These are phyloP conservation scores for Lysiphlebus fabarum DNA, from an alignment of 1,140 invertebrate genomes.

Conservation along the genomic window DNA sequence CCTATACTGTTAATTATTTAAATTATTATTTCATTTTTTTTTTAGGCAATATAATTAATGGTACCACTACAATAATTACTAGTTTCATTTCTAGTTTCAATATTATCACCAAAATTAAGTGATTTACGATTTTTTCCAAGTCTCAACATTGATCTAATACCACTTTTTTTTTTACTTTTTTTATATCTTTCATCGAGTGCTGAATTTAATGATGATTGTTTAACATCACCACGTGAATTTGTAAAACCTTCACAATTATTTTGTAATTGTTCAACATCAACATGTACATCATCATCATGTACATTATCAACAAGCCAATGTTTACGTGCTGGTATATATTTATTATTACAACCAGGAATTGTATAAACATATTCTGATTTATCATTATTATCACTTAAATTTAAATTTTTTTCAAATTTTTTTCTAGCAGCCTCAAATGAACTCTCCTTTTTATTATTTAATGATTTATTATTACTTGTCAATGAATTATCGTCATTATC, in stretches of 20 bases:
- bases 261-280: conserved; percentile 47
- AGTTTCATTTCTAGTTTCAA: conserved; percentile 47
- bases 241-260: conserved; percentile 62
- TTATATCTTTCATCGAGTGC: conserved; percentile 65
- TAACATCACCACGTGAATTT: conserved; percentile 62
- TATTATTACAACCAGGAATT: conserved; percentile 49
- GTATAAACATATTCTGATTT: conserved; percentile 47
- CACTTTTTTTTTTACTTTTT: conserved; percentile 67
- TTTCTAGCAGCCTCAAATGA: conserved; percentile 40
- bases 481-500: conserved; percentile 27
- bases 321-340: conserved; percentile 55
- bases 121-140: conserved; percentile 53
- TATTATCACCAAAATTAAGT: conserved; percentile 52
- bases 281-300: conserved; percentile 51
- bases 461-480: conserved; percentile 28
- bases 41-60: conserved; percentile 54
- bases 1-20: neutral
- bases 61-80: conserved; percentile 54
- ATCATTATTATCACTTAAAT: conserved; percentile 30
- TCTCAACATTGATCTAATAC: conserved; percentile 78
- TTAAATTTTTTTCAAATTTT: conserved; percentile 35
- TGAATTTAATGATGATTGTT: conserved; percentile 67
- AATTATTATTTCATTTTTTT: conserved; percentile 1
- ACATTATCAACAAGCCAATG: conserved; percentile 64
- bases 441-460: conserved; percentile 33